Percentiles rank a stretch among this genome's conserved stretches.
These are phyloP conservation scores for Nothocercus nigrocapillus DNA, from an alignment of 2,113 vertebrate species.

Conservation along the genomic window DNA sequence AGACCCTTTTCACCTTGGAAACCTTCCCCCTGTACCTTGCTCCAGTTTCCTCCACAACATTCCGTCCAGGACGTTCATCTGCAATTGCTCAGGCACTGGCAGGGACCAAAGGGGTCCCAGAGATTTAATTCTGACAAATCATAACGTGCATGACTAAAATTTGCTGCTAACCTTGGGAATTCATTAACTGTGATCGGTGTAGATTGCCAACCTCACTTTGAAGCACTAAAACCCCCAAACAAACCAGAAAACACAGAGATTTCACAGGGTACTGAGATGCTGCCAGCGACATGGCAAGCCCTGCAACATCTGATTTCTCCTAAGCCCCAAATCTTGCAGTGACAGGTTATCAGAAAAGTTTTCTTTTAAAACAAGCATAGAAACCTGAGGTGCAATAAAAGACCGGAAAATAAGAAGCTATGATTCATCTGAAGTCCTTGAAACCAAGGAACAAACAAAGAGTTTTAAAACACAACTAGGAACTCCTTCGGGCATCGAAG, in stretches of 20 bases:
- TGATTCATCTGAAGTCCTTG: background rate
- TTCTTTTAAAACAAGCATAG: background rate
- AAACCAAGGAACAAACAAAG: background rate
- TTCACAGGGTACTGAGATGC: background rate
- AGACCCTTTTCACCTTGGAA: background rate
- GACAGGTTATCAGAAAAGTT: background rate
- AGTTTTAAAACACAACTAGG: background rate
- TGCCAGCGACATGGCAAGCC: background rate
- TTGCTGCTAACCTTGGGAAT: background rate
- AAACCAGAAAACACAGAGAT: background rate
- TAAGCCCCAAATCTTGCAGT: background rate
- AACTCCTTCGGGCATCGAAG: background rate
- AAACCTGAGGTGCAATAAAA: background rate
- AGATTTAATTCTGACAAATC: slow-evolving; percentile 23
- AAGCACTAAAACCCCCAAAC: background rate
- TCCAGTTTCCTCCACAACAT: background rate
- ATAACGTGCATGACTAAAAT: background rate
- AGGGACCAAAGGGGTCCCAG: background rate
- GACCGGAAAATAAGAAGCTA: background rate
- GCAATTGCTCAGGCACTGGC: background rate
- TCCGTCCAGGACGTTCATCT: background rate
- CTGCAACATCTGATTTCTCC: background rate
- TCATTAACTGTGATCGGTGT: background rate
- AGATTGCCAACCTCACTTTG: background rate
- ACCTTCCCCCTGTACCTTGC: background rate